Conservation (phyloP, 2,888 invertebrate species). For the Hypselothyrea guttata region DNA sequence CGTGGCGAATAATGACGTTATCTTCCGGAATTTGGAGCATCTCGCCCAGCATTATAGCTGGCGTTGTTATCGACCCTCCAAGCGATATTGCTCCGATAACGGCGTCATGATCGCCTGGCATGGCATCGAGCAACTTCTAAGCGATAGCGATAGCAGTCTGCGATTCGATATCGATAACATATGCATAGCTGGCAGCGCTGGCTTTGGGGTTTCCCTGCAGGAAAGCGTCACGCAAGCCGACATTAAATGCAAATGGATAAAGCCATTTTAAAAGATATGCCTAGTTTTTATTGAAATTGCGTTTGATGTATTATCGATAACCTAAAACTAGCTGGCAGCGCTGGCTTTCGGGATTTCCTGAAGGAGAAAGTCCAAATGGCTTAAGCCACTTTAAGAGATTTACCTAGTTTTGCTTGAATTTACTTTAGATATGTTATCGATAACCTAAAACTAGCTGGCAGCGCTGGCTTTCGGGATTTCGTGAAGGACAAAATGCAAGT, state of each 20-base stretch:
- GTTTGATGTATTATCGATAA: no score
- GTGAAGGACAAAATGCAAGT: slow-evolving; percentile 80
- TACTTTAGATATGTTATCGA: no score
- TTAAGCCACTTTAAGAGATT: slow-evolving; percentile 54
- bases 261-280: slow-evolving; percentile 38
- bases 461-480: slow-evolving; percentile 63
- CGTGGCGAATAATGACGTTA: slow-evolving; percentile 95
- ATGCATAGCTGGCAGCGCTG: slow-evolving; percentile 74
- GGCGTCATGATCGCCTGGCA: slow-evolving; percentile 99
- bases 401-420: slow-evolving; percentile 1
- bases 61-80: slow-evolving; percentile 89
- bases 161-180: slow-evolving; percentile 83
- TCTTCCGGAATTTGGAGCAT: slow-evolving; percentile 87
- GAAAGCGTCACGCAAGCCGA: slow-evolving; percentile 64
- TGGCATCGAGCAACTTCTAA: slow-evolving; percentile 88
- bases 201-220: slow-evolving; percentile 67
- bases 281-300: slow-evolving; percentile 3
- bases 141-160: slow-evolving; percentile 29
- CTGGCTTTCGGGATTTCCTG: slow-evolving; percentile 62
- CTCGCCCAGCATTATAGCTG: slow-evolving; percentile 87
- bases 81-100: slow-evolving; percentile 96
- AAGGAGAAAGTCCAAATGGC: slow-evolving; percentile 81
- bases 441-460: slow-evolving; percentile 80
- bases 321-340: slow-evolving; percentile 79
- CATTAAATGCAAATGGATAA: slow-evolving; percentile 74